Percentiles rank a stretch among this genome's conserved stretches.
These are phyloP conservation scores for Nemotelus pantherinus DNA, from an alignment of 2,888 invertebrate genomes.

Conservation along the genomic window DNA sequence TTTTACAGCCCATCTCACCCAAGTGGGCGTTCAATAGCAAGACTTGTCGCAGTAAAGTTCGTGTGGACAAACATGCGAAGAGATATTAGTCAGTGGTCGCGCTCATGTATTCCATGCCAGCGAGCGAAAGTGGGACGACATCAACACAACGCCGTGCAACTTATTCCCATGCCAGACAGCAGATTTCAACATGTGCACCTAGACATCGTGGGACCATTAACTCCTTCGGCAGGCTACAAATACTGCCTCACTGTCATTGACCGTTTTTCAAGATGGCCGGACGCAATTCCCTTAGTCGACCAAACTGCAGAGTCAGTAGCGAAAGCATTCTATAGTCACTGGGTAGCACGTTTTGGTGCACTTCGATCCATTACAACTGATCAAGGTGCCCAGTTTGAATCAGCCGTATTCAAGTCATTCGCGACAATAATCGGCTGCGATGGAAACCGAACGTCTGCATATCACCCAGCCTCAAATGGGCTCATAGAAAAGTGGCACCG, in stretches of 20 bases:
- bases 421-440: not conserved
- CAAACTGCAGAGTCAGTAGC: not conserved
- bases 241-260: slow-evolving; percentile 50
- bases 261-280: slow-evolving; percentile 56
- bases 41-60: not conserved
- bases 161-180: not conserved
- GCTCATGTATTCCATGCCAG: not conserved
- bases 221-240: not conserved
- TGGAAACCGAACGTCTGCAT: not conserved
- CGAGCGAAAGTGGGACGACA: not conserved
- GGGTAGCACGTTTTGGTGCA: not conserved
- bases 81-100: not conserved
- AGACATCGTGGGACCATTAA: not conserved
- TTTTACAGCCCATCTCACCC: slow-evolving; percentile 9
- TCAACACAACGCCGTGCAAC: not conserved
- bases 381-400: not conserved
- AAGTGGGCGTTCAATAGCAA: not conserved
- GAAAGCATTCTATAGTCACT: not conserved
- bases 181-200: slow-evolving; percentile 1
- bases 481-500: too few species aligned
- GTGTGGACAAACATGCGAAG: not conserved
- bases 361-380: not conserved
- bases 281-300: slow-evolving; percentile 53
- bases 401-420: not conserved
- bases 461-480: not conserved